Evolutionary conservation across 2,113 vertebrate species (phyloP).

Genomic region (Athene cunicularia): DNA sequence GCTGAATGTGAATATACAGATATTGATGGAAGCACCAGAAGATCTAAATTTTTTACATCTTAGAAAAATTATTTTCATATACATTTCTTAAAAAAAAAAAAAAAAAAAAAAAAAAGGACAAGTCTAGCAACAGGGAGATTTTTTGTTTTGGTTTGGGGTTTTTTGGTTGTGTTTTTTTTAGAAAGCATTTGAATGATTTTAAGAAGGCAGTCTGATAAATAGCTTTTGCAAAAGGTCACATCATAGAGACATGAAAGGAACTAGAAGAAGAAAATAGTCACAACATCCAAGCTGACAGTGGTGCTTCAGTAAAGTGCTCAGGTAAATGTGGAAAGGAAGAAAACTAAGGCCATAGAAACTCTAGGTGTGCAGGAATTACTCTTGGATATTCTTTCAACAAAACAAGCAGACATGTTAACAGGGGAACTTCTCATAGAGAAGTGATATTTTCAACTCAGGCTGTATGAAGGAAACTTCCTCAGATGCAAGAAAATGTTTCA

Average conservation of each 20-base stretch:
- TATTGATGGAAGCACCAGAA: neutral
- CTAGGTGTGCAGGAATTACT: neutral
- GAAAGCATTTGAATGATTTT: neutral
- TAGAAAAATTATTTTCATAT: neutral
- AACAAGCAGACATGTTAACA: neutral
- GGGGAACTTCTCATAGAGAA: neutral
- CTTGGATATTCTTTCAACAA: neutral
- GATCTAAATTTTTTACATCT: neutral
- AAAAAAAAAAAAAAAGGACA: neutral
- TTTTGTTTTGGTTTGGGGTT: neutral
- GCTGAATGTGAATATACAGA: fast-evolving
- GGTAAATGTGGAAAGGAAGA: neutral
- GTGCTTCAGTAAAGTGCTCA: neutral
- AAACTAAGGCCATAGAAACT: neutral
- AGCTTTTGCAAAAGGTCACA: neutral
- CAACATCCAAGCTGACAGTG: neutral
- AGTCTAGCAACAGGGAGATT: neutral
- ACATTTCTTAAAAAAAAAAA: no score
- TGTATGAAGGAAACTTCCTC: neutral
- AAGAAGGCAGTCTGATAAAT: neutral
- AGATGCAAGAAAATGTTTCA: neutral
- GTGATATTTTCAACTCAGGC: neutral
- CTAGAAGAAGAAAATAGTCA: neutral
- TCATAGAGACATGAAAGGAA: neutral
- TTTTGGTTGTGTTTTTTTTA: neutral